These are phyloP conservation scores for Vespertilio murinus DNA, from an alignment of 2,797 vertebrate species.

Conservation along the genomic window DNA sequence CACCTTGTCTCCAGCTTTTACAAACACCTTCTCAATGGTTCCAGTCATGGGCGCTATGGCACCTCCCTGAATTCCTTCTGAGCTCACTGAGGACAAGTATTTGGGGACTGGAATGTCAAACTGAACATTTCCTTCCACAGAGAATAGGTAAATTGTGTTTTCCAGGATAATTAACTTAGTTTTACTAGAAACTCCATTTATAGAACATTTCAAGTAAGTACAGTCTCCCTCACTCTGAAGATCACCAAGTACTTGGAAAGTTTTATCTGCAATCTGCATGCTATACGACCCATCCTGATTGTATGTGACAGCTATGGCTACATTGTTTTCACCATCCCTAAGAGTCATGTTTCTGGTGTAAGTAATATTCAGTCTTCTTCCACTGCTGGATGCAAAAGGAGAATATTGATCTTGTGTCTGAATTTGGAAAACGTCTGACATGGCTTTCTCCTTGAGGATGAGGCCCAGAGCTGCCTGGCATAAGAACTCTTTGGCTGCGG, in stretches of 20 bases:
- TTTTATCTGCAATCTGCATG: constrained; percentile 90
- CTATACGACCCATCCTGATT: no score
- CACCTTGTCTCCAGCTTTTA: constrained; percentile 94
- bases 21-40: constrained; percentile 98
- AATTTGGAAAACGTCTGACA: constrained; percentile 85
- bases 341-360: constrained; percentile 90
- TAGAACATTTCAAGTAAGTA: constrained; percentile 89
- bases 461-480: constrained; percentile 95
- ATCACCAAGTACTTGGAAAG: constrained; percentile 88
- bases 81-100: constrained; percentile 88
- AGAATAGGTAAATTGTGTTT: constrained; percentile 93
- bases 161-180: constrained; percentile 92
- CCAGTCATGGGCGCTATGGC: constrained; percentile 96
- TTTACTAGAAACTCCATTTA: constrained; percentile 89
- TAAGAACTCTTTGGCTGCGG: constrained; percentile 82
- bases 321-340: constrained; percentile 89
- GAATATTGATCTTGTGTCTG: constrained; percentile 90
- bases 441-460: constrained; percentile 89
- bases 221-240: constrained; percentile 84
- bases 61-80: constrained; percentile 85
- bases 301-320: no score
- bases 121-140: constrained; percentile 88
- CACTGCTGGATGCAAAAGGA: constrained; percentile 93
- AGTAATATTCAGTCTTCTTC: constrained; percentile 90
- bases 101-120: constrained; percentile 91